phyloP scores from a whole-genome alignment of 2,888 invertebrate species.

The Achlya flavicornis region DNA sequence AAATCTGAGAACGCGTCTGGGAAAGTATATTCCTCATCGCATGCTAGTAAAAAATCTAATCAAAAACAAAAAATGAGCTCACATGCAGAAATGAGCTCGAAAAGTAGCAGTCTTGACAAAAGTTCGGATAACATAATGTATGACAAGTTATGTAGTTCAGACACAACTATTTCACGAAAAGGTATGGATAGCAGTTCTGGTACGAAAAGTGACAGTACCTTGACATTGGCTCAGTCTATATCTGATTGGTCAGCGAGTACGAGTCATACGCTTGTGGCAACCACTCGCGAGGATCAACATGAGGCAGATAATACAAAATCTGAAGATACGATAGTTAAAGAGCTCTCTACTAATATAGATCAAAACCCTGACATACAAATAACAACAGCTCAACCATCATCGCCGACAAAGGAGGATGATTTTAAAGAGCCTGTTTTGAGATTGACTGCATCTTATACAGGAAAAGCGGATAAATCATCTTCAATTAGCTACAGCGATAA shows the following conservation, averaged over 20 bases:
- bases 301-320: slow-evolving; percentile 74
- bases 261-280: slow-evolving; percentile 89
- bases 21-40: slow-evolving; percentile 85
- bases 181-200: slow-evolving; percentile 86
- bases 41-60: slow-evolving; percentile 79
- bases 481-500: slow-evolving; percentile 81
- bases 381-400: slow-evolving; percentile 44
- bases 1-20: slow-evolving; percentile 82
- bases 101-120: slow-evolving; percentile 84
- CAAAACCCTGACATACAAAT: slow-evolving; percentile 52
- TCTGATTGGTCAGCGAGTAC: slow-evolving; percentile 94
- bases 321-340: slow-evolving; percentile 77
- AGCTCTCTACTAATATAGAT: slow-evolving; percentile 47
- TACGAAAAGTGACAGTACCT: slow-evolving; percentile 91
- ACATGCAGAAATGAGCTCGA: slow-evolving; percentile 81
- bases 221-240: slow-evolving; percentile 89
- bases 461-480: slow-evolving; percentile 75
- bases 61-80: slow-evolving; percentile 73
- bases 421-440: slow-evolving; percentile 63
- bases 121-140: slow-evolving; percentile 82
- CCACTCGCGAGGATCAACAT: slow-evolving; percentile 77
- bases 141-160: slow-evolving; percentile 85
- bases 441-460: slow-evolving; percentile 59
- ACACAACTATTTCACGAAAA: slow-evolving; percentile 79
- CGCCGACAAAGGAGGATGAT: slow-evolving; percentile 51